These are phyloP conservation scores for Xenopus laevis DNA, from an alignment of 2,113 vertebrate genomes.

Conservation along the genomic window DNA sequence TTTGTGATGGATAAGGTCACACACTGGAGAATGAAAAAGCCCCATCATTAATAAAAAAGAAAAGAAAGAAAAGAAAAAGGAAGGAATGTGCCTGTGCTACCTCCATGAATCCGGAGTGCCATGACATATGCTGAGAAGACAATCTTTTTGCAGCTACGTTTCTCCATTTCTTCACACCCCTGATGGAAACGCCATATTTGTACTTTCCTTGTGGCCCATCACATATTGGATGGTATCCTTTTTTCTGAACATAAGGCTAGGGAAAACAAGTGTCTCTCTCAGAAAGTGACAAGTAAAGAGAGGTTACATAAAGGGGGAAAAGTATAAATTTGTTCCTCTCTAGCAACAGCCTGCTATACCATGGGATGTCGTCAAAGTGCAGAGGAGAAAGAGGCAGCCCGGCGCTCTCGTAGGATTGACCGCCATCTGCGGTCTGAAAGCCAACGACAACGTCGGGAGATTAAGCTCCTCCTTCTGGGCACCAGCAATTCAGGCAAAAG, in stretches of 20 bases:
- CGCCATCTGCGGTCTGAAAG: slow-evolving; percentile 97
- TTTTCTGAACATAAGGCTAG: slow-evolving; percentile 1
- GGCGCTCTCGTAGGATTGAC: slow-evolving; percentile 94
- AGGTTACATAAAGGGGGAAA: slow-evolving; percentile 38
- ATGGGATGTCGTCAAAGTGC: slow-evolving; percentile 99
- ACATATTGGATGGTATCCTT: slow-evolving; percentile 11
- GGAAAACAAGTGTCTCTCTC: neutral
- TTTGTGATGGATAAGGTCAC: slow-evolving; percentile 46
- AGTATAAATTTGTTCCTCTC: slow-evolving; percentile 42
- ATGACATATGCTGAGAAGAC: slow-evolving; percentile 61
- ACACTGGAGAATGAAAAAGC: slow-evolving; percentile 51
- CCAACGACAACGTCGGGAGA: slow-evolving; percentile 92
- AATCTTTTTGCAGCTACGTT: slow-evolving; percentile 53
- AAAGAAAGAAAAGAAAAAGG: neutral
- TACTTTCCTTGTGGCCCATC: slow-evolving; percentile 35
- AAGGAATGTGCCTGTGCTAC: slow-evolving; percentile 56
- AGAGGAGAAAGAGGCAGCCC: slow-evolving; percentile 97
- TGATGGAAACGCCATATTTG: slow-evolving; percentile 52
- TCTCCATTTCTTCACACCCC: slow-evolving; percentile 32
- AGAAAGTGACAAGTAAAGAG: neutral
- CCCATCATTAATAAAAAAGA: slow-evolving; percentile 48
- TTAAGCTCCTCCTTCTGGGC: slow-evolving; percentile 92
- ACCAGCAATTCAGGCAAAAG: slow-evolving; percentile 99
- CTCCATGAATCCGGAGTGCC: slow-evolving; percentile 50
- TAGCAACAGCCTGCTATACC: slow-evolving; percentile 59